phyloP scores from a whole-genome alignment of 2,113 vertebrate genomes.

The Rhinolophus sinicus region DNA sequence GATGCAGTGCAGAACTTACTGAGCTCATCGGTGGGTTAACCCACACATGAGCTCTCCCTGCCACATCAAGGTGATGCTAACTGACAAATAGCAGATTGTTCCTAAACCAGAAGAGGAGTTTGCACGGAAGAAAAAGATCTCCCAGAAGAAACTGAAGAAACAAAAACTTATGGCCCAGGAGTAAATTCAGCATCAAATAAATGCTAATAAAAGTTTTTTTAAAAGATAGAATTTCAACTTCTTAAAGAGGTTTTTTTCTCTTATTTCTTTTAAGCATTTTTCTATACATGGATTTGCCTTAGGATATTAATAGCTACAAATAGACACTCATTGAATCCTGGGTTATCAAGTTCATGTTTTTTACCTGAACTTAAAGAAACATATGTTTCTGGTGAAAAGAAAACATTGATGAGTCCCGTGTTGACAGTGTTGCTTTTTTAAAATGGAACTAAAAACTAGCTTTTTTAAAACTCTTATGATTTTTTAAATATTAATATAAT shows the following conservation, averaged over 20 bases:
- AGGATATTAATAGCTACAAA: background rate
- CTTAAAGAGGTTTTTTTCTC: background rate
- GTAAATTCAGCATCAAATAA: too few species aligned
- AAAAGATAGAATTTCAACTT: conserved; percentile 16
- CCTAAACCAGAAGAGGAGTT: too few species aligned
- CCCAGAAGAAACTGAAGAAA: too few species aligned
- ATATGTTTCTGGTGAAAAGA: background rate
- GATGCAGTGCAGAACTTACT: too few species aligned
- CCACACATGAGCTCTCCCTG: too few species aligned
- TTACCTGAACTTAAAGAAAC: background rate
- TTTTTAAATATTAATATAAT: background rate
- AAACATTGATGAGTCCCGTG: background rate
- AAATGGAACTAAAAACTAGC: background rate
- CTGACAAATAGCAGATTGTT: too few species aligned
- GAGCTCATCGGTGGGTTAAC: too few species aligned
- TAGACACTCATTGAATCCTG: background rate
- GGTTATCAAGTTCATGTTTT: background rate
- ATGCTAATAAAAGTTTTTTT: too few species aligned
- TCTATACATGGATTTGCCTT: conserved; percentile 12
- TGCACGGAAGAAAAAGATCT: too few species aligned
- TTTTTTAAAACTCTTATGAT: conserved; percentile 38
- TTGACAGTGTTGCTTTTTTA: conserved; percentile 5
- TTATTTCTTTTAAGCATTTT: conserved; percentile 18
- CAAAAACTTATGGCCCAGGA: too few species aligned
- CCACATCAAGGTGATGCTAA: too few species aligned